phyloP scores from a whole-genome alignment of 2,113 vertebrate genomes.

The Riparia riparia region DNA sequence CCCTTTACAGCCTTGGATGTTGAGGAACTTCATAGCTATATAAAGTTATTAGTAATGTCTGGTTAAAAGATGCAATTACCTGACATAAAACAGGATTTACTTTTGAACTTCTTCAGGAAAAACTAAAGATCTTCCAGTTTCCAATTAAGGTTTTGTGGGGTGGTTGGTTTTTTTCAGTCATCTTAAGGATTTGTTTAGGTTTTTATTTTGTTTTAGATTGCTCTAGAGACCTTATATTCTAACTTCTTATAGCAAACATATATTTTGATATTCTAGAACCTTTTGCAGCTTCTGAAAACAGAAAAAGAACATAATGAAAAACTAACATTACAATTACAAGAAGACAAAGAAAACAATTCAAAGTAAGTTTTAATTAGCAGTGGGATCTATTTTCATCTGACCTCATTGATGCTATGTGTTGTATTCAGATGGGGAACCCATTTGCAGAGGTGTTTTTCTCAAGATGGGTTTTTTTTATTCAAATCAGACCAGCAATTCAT shows the following conservation, averaged over 20 bases:
- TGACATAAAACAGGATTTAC: background rate
- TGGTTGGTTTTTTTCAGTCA: background rate
- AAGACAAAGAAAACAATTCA: slow-evolving; percentile 90
- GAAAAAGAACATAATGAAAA: slow-evolving; percentile 84
- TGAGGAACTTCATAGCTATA: background rate
- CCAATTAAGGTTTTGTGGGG: background rate
- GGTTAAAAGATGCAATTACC: background rate
- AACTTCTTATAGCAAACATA: background rate
- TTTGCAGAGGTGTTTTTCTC: background rate
- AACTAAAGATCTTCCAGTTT: background rate
- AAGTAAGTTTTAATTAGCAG: slow-evolving; percentile 82
- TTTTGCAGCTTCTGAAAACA: slow-evolving; percentile 81
- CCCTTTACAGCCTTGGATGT: background rate
- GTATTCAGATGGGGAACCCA: background rate
- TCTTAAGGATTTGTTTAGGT: background rate
- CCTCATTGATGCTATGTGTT: background rate
- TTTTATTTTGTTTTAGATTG: background rate
- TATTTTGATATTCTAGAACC: slow-evolving; percentile 76
- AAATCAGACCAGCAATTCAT: background rate
- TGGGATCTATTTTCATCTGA: background rate
- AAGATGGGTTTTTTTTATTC: background rate
- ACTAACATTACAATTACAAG: slow-evolving; percentile 85
- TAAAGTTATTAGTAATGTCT: background rate
- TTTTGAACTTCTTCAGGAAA: background rate
- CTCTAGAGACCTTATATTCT: background rate